A percentile compares a stretch with the other conserved stretches of the same genome.
These are phyloP conservation scores for Epizoanthus ramosus DNA, from an alignment of 92 coral and sea anemone species.

Conservation along the genomic window DNA sequence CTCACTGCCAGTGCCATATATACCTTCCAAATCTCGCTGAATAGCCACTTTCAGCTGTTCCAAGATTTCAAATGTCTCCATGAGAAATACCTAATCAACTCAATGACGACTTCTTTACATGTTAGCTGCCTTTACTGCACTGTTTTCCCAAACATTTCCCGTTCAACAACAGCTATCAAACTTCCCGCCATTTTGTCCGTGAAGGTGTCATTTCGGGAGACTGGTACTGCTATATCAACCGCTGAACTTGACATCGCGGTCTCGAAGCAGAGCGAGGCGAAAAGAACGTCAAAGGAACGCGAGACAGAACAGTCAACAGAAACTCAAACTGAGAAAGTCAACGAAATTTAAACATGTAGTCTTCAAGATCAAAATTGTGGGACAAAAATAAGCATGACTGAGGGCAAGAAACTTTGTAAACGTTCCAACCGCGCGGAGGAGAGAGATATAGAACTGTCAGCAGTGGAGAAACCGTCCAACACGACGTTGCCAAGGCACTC, in stretches of 20 bases:
- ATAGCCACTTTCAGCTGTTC: slow-evolving; percentile 24
- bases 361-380: not conserved
- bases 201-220: not conserved
- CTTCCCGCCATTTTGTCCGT: slow-evolving; percentile 39
- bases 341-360: too few species aligned
- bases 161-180: not conserved
- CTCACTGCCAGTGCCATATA: too few species aligned
- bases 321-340: too few species aligned
- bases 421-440: slow-evolving; percentile 75
- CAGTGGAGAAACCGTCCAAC: slow-evolving; percentile 58
- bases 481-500: slow-evolving; percentile 78
- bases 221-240: slow-evolving; percentile 19
- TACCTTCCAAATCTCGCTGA: slow-evolving; percentile 37
- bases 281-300: too few species aligned
- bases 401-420: slow-evolving; percentile 66
- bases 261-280: not conserved
- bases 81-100: not conserved
- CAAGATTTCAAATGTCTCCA: slow-evolving; percentile 28
- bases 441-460: slow-evolving; percentile 51
- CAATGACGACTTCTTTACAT: too few species aligned
- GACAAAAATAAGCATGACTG: slow-evolving; percentile 58
- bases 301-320: too few species aligned
- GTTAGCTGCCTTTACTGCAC: not conserved
- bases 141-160: not conserved
- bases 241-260: slow-evolving; percentile 27